phyloP scores from a whole-genome alignment of 2,797 vertebrate species.

The Rhabdophis nuchalis region DNA sequence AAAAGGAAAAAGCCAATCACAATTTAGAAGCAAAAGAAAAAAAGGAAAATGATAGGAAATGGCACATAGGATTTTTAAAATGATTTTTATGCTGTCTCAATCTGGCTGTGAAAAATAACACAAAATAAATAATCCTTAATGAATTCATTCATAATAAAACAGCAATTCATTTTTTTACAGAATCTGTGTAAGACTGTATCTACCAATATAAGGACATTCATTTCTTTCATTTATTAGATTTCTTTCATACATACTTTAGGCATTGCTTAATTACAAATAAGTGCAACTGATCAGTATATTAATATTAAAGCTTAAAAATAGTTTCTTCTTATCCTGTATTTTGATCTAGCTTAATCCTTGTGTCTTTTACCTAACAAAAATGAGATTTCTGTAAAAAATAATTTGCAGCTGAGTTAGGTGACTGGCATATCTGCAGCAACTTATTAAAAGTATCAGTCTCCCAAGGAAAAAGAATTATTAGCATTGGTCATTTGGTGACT shows the following conservation, averaged over 20 bases:
- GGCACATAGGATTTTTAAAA: not conserved
- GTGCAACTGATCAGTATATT: not conserved
- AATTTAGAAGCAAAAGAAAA: not conserved
- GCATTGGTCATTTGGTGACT: conserved; percentile 44
- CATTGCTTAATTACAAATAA: not conserved
- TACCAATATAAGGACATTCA: not conserved
- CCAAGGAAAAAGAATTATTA: conserved; percentile 14
- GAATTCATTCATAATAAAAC: not conserved
- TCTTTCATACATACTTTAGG: not conserved
- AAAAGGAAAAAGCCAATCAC: not conserved
- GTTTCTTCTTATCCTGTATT: not conserved
- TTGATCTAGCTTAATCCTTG: conserved; percentile 36
- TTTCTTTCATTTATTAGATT: not conserved
- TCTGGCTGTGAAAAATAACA: not conserved
- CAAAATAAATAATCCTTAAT: not conserved
- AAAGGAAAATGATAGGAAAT: not conserved
- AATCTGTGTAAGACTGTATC: not conserved
- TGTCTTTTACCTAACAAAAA: conserved; percentile 17
- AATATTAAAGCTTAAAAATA: not conserved
- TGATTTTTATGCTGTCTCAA: not conserved
- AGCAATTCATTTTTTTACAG: not conserved
- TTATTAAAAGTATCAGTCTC: conserved; percentile 37
- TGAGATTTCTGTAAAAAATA: not conserved
- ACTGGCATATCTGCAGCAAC: not conserved
- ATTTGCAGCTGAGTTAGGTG: conserved; percentile 14